Evolutionary conservation across 2,888 invertebrate species (phyloP).

Genomic region (Saturnia pavonia): DNA sequence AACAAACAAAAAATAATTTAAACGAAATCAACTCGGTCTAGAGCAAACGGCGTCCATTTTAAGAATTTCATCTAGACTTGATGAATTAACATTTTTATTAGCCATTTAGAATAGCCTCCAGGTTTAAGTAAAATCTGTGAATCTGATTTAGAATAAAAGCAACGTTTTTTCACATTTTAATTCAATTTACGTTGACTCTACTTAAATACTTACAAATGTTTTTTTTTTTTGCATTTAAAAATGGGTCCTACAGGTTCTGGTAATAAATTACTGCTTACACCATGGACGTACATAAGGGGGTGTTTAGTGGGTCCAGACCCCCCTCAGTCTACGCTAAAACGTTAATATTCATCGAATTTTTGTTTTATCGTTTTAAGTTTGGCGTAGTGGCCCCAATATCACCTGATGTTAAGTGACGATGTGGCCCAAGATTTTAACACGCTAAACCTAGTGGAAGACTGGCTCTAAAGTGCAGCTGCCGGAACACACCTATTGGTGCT

Average conservation of each 20-base stretch:
- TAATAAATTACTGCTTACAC: not conserved
- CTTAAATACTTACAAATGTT: not conserved
- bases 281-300: too few species aligned
- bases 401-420: too few species aligned
- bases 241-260: not conserved
- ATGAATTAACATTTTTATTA: slow-evolving; percentile 10
- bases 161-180: slow-evolving; percentile 6
- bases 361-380: too few species aligned
- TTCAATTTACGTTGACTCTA: not conserved
- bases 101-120: not conserved
- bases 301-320: too few species aligned
- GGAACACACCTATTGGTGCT: too few species aligned
- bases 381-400: too few species aligned
- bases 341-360: too few species aligned
- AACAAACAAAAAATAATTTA: not conserved
- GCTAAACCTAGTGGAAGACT: too few species aligned
- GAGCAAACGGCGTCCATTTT: not conserved
- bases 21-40: slow-evolving; percentile 1
- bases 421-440: too few species aligned
- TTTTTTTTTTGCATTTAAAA: not conserved
- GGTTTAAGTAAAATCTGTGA: not conserved
- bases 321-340: too few species aligned
- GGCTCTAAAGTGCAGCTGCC: too few species aligned
- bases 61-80: slow-evolving; percentile 3
- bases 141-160: not conserved